Evolutionary conservation across 2,888 invertebrate genomes (phyloP).

Genomic region (Caenorhabditis sp.): DNA sequence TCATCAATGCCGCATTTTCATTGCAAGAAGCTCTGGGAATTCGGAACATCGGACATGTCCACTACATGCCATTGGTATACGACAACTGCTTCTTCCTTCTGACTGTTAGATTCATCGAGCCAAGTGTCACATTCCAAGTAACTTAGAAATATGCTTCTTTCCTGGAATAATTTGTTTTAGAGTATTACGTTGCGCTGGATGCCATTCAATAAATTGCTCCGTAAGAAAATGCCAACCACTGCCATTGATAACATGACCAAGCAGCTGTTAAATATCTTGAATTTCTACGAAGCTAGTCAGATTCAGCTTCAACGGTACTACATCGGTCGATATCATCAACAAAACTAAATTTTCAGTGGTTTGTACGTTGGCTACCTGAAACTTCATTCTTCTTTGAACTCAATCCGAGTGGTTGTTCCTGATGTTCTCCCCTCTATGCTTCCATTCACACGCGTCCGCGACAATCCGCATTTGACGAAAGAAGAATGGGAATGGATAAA

Average conservation of each 20-base stretch:
- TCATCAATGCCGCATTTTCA: conserved; percentile 93
- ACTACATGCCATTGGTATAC: conserved; percentile 93
- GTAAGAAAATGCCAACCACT: conserved; percentile 84
- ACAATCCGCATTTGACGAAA: conserved; percentile 94
- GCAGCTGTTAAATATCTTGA: conserved; percentile 89
- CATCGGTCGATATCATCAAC: too few species aligned
- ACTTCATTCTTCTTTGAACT: conserved; percentile 90
- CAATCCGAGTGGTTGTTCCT: conserved; percentile 89
- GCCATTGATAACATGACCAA: conserved; percentile 92
- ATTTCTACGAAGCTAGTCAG: conserved; percentile 90
- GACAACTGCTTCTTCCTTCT: conserved; percentile 93
- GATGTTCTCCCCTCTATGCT: conserved; percentile 94
- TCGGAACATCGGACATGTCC: conserved; percentile 95
- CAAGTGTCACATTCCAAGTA: conserved; percentile 89
- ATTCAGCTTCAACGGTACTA: conserved; percentile 89
- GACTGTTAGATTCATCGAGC: conserved; percentile 90
- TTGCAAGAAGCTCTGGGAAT: conserved; percentile 90
- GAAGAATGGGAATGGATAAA: conserved; percentile 93
- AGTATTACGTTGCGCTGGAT: conserved; percentile 95
- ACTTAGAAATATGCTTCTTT: background rate
- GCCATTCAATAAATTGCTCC: conserved; percentile 90
- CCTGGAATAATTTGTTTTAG: conserved; percentile 84
- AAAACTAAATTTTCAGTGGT: conserved; percentile 85
- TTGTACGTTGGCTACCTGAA: conserved; percentile 97
- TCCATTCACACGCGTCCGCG: conserved; percentile 93